These are phyloP conservation scores for Bothrops jararaca DNA, from an alignment of 2,113 vertebrate species.

Conservation along the genomic window DNA sequence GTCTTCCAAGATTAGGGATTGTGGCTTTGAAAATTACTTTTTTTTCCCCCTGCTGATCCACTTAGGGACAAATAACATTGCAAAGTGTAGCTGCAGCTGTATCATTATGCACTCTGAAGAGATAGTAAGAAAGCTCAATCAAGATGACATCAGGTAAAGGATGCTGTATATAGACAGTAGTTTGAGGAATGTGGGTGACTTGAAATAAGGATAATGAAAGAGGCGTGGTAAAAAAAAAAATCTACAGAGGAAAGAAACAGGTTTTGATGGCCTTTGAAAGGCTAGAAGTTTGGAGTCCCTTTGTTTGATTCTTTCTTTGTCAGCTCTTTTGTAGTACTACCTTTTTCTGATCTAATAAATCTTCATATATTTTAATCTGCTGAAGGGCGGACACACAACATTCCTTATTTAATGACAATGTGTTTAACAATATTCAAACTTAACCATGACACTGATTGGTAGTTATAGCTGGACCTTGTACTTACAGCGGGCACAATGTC, in stretches of 20 bases:
- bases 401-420: neutral
- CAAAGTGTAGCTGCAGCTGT: neutral
- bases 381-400: neutral
- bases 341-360: neutral
- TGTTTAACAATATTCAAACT: neutral
- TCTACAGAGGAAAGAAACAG: neutral
- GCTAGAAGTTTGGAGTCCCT: neutral
- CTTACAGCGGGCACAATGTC: neutral
- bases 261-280: neutral
- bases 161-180: neutral
- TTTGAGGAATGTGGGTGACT: neutral
- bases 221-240: neutral
- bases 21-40: neutral
- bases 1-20: neutral
- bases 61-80: neutral
- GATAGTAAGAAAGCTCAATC: neutral
- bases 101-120: neutral
- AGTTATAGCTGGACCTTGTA: neutral
- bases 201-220: neutral
- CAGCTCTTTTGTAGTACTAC: neutral
- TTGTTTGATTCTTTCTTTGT: neutral
- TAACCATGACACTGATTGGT: neutral
- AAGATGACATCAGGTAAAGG: neutral
- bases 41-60: neutral
- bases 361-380: neutral